phyloP scores from a whole-genome alignment of 1,140 invertebrate genomes.

The Triops longicaudatus region DNA sequence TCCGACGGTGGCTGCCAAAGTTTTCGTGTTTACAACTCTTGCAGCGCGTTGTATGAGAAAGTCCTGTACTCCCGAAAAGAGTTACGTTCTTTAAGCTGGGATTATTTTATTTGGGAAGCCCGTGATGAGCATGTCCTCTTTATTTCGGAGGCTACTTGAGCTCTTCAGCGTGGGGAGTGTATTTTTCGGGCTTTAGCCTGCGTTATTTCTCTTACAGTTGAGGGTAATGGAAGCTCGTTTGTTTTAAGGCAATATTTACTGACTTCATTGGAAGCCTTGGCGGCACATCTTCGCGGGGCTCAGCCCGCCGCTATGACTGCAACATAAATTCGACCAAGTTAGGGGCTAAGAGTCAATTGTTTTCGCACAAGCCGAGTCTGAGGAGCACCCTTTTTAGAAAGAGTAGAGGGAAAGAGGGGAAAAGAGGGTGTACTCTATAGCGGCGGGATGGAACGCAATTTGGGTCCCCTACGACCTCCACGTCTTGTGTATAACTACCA shows the following conservation, averaged over 20 bases:
- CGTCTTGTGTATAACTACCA: neutral
- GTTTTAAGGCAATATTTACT: conserved; percentile 15
- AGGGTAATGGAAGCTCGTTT: conserved; percentile 14
- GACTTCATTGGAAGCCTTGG: neutral
- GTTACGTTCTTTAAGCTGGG: neutral
- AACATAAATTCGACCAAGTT: conserved; percentile 1
- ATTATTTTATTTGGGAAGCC: neutral
- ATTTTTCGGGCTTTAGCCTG: neutral
- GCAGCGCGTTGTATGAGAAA: neutral
- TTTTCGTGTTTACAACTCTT: neutral
- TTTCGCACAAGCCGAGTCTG: neutral
- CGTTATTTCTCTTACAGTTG: neutral
- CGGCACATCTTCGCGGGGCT: neutral
- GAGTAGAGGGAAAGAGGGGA: neutral
- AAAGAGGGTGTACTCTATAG: neutral
- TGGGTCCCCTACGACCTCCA: neutral
- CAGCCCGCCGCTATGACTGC: neutral
- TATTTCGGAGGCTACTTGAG: neutral
- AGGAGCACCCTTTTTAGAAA: neutral
- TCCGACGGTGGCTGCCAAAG: no score
- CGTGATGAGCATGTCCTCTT: neutral
- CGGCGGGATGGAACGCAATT: neutral
- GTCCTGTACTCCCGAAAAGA: neutral
- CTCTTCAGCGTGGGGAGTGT: neutral
- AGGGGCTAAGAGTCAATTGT: neutral